These are phyloP conservation scores for Aporophyla lueneburgensis DNA, from an alignment of 2,888 invertebrate genomes.

Conservation along the genomic window DNA sequence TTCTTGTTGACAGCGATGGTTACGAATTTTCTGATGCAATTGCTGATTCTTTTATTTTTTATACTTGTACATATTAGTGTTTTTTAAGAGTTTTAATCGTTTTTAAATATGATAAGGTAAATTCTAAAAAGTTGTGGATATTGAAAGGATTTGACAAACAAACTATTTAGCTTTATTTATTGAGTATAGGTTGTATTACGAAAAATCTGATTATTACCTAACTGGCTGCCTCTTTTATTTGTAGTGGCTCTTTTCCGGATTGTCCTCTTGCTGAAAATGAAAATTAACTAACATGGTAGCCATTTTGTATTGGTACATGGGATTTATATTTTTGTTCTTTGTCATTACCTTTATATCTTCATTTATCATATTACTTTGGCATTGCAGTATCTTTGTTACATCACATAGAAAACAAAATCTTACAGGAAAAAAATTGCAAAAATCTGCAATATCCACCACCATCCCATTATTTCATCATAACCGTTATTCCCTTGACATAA, in stretches of 20 bases:
- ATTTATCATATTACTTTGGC: neutral
- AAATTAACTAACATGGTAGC: neutral
- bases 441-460: slow-evolving; percentile 1
- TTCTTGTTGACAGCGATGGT: too few relatives aligned
- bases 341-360: neutral
- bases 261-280: slow-evolving; percentile 12
- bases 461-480: neutral
- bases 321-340: neutral
- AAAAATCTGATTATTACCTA: slow-evolving; percentile 34
- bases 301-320: neutral
- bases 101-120: too few relatives aligned
- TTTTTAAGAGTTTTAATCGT: too few relatives aligned
- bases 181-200: too few relatives aligned
- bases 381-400: slow-evolving; percentile 22
- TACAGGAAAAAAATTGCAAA: slow-evolving; percentile 44
- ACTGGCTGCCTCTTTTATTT: slow-evolving; percentile 29
- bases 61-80: too few relatives aligned
- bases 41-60: too few relatives aligned
- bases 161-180: too few relatives aligned
- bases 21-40: too few relatives aligned
- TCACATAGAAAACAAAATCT: slow-evolving; percentile 47
- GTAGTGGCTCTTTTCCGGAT: neutral
- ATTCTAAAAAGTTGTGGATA: too few relatives aligned
- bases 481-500: slow-evolving; percentile 38
- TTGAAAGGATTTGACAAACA: too few relatives aligned